Evolutionary conservation across 2,113 vertebrate species (phyloP).

Genomic region (Sapayoa aenigma): DNA sequence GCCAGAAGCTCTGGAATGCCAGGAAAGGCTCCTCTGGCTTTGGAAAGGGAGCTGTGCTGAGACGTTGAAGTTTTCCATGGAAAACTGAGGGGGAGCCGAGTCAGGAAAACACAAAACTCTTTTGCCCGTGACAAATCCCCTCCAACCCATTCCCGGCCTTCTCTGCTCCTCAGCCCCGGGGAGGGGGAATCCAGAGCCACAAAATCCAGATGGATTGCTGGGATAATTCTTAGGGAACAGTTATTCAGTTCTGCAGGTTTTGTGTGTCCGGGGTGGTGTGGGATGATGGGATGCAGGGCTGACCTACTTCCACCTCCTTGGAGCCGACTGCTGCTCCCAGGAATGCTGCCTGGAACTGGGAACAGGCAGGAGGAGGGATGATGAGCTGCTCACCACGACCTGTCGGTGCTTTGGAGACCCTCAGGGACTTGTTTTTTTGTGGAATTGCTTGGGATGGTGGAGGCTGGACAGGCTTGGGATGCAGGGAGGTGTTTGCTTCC

Average conservation of each 20-base stretch:
- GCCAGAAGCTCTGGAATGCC: constrained; percentile 11
- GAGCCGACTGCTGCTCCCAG: background rate
- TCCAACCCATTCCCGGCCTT: background rate
- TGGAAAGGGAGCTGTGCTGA: background rate
- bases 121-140: background rate
- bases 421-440: background rate
- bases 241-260: background rate
- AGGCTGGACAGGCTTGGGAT: background rate
- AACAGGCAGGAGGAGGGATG: background rate
- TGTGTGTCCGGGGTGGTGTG: background rate
- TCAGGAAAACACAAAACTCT: constrained; percentile 33
- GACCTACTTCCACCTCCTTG: background rate
- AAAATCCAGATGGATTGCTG: background rate
- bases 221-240: background rate
- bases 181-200: background rate
- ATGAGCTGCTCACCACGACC: background rate
- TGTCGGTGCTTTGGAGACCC: background rate
- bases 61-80: background rate
- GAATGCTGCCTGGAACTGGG: rapidly evolving
- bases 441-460: background rate
- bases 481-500: background rate
- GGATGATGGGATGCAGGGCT: background rate
- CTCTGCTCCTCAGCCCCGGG: background rate
- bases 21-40: background rate
- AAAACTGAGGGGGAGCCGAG: constrained; percentile 36